These are phyloP conservation scores for Lethenteron camtschaticum DNA, from an alignment of 2,113 vertebrate genomes.

Conservation along the genomic window DNA sequence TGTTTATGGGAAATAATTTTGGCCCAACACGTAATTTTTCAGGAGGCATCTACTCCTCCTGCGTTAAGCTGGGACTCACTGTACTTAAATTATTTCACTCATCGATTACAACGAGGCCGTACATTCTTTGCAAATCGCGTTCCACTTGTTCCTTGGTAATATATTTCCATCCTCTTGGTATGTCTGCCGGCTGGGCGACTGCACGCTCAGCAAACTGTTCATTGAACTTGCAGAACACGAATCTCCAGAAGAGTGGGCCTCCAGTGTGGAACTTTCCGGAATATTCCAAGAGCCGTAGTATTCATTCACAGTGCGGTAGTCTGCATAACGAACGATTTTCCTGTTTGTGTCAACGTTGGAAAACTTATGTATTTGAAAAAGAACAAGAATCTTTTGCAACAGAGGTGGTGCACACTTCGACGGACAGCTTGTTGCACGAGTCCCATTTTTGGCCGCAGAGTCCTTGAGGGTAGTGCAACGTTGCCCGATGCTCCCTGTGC, in stretches of 20 bases:
- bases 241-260: constrained; percentile 29
- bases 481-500: constrained; percentile 17
- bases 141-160: constrained; percentile 7
- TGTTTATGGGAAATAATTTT: too few species aligned
- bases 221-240: constrained; percentile 19
- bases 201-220: constrained; percentile 12
- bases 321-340: constrained; percentile 8
- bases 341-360: background rate
- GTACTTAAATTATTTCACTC: too few species aligned
- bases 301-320: constrained; percentile 11
- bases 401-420: constrained; percentile 15
- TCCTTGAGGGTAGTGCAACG: constrained; percentile 16
- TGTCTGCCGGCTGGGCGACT: constrained; percentile 10
- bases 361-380: accelerated
- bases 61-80: too few species aligned
- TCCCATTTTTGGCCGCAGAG: accelerated
- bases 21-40: too few species aligned
- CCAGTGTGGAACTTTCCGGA: constrained; percentile 17
- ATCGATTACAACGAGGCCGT: background rate
- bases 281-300: constrained; percentile 24
- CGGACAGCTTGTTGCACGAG: accelerated
- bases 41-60: too few species aligned
- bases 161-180: constrained; percentile 15
- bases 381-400: background rate
- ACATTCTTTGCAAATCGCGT: constrained; percentile 2